phyloP scores from a whole-genome alignment of 2,888 invertebrate genomes.

The Crocallis elinguaria region DNA sequence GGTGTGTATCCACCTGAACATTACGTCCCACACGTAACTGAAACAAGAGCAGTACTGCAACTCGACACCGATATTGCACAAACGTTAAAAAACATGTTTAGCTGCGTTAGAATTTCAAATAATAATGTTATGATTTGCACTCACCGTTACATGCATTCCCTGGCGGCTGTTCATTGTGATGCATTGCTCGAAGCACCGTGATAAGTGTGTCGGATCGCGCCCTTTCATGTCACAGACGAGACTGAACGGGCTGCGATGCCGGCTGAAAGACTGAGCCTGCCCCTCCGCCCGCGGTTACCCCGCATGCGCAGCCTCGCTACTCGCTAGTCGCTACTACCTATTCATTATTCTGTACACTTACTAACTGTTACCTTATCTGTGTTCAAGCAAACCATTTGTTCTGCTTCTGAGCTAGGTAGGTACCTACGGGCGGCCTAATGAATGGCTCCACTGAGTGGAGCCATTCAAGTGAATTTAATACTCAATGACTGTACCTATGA shows the following conservation, averaged over 20 bases:
- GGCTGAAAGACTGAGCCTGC: conserved; percentile 71
- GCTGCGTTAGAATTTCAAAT: conserved; percentile 18
- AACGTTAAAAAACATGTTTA: conserved; percentile 5
- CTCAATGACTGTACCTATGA: neutral
- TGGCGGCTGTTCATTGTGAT: conserved; percentile 88
- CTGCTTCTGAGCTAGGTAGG: conserved; percentile 1
- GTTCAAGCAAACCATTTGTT: neutral
- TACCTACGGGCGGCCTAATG: conserved; percentile 30
- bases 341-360: conserved; percentile 22
- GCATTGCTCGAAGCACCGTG: conserved; percentile 88
- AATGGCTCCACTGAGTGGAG: conserved; percentile 36
- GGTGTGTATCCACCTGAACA: conserved; percentile 2
- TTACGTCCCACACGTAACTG: conserved; percentile 4
- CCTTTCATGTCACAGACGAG: conserved; percentile 85
- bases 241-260: conserved; percentile 70
- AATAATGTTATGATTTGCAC: conserved; percentile 45
- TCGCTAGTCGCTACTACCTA: no score
- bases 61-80: conserved; percentile 8
- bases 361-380: conserved; percentile 8
- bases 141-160: conserved; percentile 84
- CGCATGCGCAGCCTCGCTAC: conserved; percentile 67
- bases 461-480: conserved; percentile 25
- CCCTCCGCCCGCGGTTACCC: conserved; percentile 49
- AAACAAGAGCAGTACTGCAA: conserved; percentile 23
- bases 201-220: conserved; percentile 80